Conservation (phyloP, 2,888 invertebrate genomes). For the Spilosoma lubricipeda region DNA sequence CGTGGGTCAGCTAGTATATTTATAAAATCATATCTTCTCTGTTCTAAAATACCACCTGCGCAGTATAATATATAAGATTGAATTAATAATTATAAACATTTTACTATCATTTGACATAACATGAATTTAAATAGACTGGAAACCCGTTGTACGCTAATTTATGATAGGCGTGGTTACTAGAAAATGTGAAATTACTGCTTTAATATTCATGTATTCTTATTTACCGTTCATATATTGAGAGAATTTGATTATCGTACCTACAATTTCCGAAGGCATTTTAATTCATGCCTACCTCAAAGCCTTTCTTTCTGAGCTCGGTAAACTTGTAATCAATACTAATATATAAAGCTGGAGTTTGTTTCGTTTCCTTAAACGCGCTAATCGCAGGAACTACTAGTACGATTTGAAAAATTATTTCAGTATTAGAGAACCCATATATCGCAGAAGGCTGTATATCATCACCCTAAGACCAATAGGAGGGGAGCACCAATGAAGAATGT, state of each 20-base stretch:
- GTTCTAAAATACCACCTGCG: not conserved
- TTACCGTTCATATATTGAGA: slow-evolving; percentile 11
- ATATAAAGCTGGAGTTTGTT: too few relatives aligned
- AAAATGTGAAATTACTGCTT: not conserved
- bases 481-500: too few relatives aligned
- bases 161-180: slow-evolving; percentile 8
- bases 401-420: too few relatives aligned
- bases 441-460: too few relatives aligned
- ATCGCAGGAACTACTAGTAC: too few relatives aligned
- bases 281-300: too few relatives aligned
- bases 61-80: not conserved
- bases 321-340: not conserved
- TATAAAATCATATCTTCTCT: not conserved
- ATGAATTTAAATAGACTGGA: not conserved
- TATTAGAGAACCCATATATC: too few relatives aligned
- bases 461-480: too few relatives aligned
- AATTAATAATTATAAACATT: not conserved
- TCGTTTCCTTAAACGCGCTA: too few relatives aligned
- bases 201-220: slow-evolving; percentile 8
- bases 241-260: not conserved
- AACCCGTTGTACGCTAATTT: not conserved
- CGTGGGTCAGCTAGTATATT: too few relatives aligned
- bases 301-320: not conserved
- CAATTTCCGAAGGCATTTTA: not conserved
- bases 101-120: slow-evolving; percentile 2